These are phyloP conservation scores for Rhyacichthys aspro DNA, from an alignment of 2,797 vertebrate genomes.

Conservation along the genomic window DNA sequence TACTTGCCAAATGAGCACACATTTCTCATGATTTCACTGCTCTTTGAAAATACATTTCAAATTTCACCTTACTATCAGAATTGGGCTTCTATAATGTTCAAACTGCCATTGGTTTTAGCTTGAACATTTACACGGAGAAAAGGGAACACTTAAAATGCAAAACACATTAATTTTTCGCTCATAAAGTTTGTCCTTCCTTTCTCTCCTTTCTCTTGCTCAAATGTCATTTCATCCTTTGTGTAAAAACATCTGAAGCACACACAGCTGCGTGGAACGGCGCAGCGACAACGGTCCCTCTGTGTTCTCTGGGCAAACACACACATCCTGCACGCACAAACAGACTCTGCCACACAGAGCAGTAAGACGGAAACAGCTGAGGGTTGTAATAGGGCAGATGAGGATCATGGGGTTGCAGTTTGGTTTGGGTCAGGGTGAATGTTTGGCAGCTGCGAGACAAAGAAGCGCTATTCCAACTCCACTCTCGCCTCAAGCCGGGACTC, in stretches of 20 bases:
- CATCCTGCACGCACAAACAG: constrained; percentile 21
- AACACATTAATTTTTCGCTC: constrained; percentile 11
- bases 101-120: no score
- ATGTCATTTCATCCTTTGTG: constrained; percentile 63
- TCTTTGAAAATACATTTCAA: neutral
- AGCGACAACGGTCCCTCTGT: constrained; percentile 70
- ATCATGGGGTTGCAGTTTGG: constrained; percentile 80
- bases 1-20: constrained; percentile 8
- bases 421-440: constrained; percentile 67
- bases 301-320: constrained; percentile 47
- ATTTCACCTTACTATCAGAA: no score
- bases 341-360: constrained; percentile 28
- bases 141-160: constrained; percentile 5
- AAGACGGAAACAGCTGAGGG: constrained; percentile 80
- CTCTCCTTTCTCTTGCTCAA: constrained; percentile 29
- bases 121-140: no score
- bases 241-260: constrained; percentile 66
- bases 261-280: constrained; percentile 62
- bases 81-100: no score
- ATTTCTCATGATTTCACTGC: neutral
- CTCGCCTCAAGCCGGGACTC: constrained; percentile 48
- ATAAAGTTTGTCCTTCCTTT: constrained; percentile 14
- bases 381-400: constrained; percentile 79
- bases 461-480: constrained; percentile 52
- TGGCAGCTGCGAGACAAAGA: constrained; percentile 73